Conservation (phyloP, 1,140 invertebrate species). For the Bombus superbus region DNA sequence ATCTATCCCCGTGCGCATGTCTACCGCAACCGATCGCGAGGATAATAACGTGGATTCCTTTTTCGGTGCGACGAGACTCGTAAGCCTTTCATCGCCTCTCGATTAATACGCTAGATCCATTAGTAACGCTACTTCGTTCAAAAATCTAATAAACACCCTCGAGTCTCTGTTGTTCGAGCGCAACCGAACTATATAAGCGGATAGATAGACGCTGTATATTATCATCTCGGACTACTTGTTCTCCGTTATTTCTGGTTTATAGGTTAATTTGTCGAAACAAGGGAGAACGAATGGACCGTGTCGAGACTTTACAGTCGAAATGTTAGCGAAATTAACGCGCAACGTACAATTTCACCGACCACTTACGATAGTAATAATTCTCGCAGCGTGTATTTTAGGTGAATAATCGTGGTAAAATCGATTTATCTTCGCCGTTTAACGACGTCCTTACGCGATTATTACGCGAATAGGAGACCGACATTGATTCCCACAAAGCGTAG, state of each 20-base stretch:
- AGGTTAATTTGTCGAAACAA: constrained; percentile 3
- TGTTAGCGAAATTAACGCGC: not conserved
- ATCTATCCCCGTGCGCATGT: constrained; percentile 19
- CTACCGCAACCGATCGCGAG: not conserved
- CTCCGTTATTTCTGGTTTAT: not conserved
- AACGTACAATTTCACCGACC: constrained; percentile 13
- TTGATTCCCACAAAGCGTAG: not conserved
- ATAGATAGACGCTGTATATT: not conserved
- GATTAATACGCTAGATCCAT: constrained; percentile 20
- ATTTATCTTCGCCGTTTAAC: constrained; percentile 12
- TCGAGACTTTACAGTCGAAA: not conserved
- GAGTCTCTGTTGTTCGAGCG: not conserved
- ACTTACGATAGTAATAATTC: not conserved
- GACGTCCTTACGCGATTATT: not conserved
- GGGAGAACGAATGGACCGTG: not conserved
- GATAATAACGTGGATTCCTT: constrained; percentile 12
- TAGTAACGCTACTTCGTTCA: not conserved
- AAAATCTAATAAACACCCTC: constrained; percentile 1
- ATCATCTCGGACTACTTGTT: not conserved
- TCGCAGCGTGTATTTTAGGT: not conserved
- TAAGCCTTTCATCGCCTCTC: constrained; percentile 19
- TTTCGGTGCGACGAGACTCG: constrained; percentile 4
- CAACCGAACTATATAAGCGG: not conserved
- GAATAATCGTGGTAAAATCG: not conserved
- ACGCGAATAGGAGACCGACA: not conserved